These are phyloP conservation scores for Cheilosia vernalis DNA, from an alignment of 2,888 invertebrate species.

Conservation along the genomic window DNA sequence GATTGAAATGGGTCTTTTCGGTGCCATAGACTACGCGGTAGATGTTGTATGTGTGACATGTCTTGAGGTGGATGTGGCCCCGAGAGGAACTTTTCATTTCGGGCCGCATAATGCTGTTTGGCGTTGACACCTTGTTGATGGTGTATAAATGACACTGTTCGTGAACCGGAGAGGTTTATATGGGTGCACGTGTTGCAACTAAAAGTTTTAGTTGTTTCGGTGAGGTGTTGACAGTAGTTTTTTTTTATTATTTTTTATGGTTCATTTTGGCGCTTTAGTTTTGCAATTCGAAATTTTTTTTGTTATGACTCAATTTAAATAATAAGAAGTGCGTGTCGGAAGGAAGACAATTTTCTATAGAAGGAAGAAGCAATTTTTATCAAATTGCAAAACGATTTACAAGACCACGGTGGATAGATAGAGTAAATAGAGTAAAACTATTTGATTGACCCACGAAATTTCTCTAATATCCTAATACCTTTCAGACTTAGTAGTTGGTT, in stretches of 20 bases:
- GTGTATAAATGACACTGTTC: constrained; percentile 40
- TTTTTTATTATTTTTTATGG: constrained; percentile 1
- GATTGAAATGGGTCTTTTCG: constrained; percentile 41
- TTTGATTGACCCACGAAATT: too few relatives aligned
- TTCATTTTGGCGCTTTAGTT: too few relatives aligned
- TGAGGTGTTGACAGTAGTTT: constrained; percentile 11
- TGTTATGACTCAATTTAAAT: too few relatives aligned
- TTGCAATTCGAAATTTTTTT: too few relatives aligned
- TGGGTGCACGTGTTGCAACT: constrained; percentile 57
- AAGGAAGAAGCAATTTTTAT: too few relatives aligned
- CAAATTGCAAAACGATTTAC: too few relatives aligned
- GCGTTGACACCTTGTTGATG: constrained; percentile 45
- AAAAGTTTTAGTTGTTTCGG: constrained; percentile 4
- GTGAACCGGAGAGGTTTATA: constrained; percentile 39
- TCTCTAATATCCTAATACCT: too few relatives aligned
- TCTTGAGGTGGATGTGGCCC: constrained; percentile 23
- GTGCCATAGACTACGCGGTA: constrained; percentile 30
- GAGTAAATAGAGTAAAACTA: too few relatives aligned
- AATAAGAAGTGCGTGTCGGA: too few relatives aligned
- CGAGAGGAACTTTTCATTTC: constrained; percentile 19
- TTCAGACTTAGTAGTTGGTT: too few relatives aligned
- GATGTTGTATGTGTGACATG: constrained; percentile 17
- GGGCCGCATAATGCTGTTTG: constrained; percentile 37
- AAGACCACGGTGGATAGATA: too few relatives aligned
- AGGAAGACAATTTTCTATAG: too few relatives aligned